Base-by-base conservation (phyloP, 37 sponge, comb jelly and placozoan genomes). In the Agelas oroides region DNA sequence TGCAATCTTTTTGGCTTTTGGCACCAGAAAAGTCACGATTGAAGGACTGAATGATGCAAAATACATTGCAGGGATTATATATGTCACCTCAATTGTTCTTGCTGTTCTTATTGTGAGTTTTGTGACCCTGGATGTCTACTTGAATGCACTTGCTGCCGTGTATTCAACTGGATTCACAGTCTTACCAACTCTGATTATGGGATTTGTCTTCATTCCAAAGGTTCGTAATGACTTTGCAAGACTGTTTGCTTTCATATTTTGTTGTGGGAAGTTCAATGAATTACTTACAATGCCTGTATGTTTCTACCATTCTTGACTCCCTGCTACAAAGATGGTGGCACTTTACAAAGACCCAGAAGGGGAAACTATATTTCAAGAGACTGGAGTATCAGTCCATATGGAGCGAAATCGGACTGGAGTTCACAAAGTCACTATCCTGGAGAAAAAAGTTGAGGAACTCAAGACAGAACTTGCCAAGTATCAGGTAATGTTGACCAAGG, bases 321-420 rank as follows among this genome's bases (percentile, higher is more conserved):
- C 46, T 46, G 3, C 8, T 46, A 46, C 46, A 8, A 12, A 81
- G 82, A 57, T 81, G 71, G 33, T 55, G 23, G 59, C 32, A 12
- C 39, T 81, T 25, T 81, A 81, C 71, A 81, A 65, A 46, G 82
- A 81, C 54, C 82, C 82, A n/a, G 27, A 46, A 28, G 82, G 82
- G 3, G 71, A 46, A 12, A 81, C 13, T 3, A 54, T 81, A 17
- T 79, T 79, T 65, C 70, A 33, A 34, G 37, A 23, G 21, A 69
- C 70, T 0, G 70, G 46, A 46, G 8, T 46, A 8, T 46, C 46
- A 46, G 3, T 46, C 8, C 8, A 3, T 8, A 12, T 46, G 46
- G 46, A 46, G 46, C 3, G 8, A 46, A 46, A 46, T 46, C 46
- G 3, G 3, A 8, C 6, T 46, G 8, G 6, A 46, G 8, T 8